phyloP scores from a whole-genome alignment of 92 coral and sea anemone species.

The Epizoanthus scotinus region DNA sequence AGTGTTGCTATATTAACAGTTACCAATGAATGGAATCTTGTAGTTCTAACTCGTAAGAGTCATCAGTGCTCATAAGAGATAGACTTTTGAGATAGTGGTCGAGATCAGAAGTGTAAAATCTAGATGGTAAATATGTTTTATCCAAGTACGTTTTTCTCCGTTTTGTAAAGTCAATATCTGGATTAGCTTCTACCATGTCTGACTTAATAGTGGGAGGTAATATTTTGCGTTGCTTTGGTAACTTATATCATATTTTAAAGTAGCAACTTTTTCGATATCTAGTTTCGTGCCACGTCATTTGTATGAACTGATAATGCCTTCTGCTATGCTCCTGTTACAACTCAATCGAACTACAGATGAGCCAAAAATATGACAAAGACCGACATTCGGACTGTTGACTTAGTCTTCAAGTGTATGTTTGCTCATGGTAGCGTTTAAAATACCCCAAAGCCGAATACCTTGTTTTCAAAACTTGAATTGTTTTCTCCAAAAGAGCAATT shows the following conservation, averaged over 20 bases:
- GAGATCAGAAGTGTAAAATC: no score
- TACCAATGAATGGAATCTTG: no score
- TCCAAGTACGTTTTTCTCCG: no score
- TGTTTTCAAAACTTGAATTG: background rate
- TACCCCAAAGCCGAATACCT: background rate
- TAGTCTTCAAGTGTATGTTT: background rate
- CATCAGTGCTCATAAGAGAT: no score
- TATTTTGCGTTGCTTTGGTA: constrained; percentile 3
- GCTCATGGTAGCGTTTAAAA: background rate
- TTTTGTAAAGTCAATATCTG: no score
- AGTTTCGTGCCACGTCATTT: background rate
- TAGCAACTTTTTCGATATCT: background rate
- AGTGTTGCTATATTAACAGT: no score
- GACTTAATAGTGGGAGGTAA: no score
- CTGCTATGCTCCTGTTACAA: background rate
- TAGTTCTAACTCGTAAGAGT: no score
- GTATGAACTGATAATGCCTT: background rate
- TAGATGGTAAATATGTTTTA: no score
- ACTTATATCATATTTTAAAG: background rate
- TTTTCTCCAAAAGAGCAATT: constrained; percentile 35
- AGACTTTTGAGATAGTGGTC: no score
- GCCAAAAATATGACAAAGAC: background rate
- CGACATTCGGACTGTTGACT: background rate
- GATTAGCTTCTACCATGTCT: no score
- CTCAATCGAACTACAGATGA: background rate